These are phyloP conservation scores for Nemoura dubitans DNA, from an alignment of 2,888 invertebrate genomes.

Conservation along the genomic window DNA sequence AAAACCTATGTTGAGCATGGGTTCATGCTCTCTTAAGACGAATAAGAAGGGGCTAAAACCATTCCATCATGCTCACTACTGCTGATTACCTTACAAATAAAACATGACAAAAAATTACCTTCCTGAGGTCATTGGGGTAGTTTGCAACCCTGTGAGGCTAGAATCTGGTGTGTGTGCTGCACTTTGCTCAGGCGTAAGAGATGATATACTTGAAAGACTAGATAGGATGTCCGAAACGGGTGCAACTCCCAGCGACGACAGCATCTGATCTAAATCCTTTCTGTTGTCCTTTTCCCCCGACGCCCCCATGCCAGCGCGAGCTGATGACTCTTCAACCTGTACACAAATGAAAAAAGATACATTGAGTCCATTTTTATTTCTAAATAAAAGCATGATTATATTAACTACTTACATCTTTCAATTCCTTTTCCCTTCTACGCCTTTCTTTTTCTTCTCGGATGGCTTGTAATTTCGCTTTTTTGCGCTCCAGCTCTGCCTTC, in stretches of 20 bases:
- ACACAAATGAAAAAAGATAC: slow-evolving; percentile 10
- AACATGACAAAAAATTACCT: slow-evolving; percentile 16
- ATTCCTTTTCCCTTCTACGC: slow-evolving; percentile 84
- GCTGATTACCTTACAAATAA: too few species aligned
- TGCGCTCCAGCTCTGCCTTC: slow-evolving; percentile 91
- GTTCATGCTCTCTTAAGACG: too few species aligned
- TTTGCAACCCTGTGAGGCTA: slow-evolving; percentile 73
- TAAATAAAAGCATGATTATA: background rate
- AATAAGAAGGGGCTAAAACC: too few species aligned
- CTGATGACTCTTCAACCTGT: slow-evolving; percentile 63
- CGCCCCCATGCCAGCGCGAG: slow-evolving; percentile 57
- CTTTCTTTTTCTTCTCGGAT: slow-evolving; percentile 90
- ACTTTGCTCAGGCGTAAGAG: slow-evolving; percentile 82
- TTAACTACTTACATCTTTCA: slow-evolving; percentile 76
- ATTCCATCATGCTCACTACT: too few species aligned
- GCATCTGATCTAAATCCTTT: slow-evolving; percentile 85
- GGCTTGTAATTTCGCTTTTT: slow-evolving; percentile 90
- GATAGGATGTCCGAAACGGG: slow-evolving; percentile 88
- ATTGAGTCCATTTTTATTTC: background rate
- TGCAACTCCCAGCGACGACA: slow-evolving; percentile 85
- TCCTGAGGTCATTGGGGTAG: slow-evolving; percentile 48
- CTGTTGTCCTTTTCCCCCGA: slow-evolving; percentile 63
- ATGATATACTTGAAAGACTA: slow-evolving; percentile 83
- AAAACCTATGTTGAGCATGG: background rate
- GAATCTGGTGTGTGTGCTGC: slow-evolving; percentile 75